Conservation (phyloP, 2,888 invertebrate species). For the Rhogogaster chlorosoma region DNA sequence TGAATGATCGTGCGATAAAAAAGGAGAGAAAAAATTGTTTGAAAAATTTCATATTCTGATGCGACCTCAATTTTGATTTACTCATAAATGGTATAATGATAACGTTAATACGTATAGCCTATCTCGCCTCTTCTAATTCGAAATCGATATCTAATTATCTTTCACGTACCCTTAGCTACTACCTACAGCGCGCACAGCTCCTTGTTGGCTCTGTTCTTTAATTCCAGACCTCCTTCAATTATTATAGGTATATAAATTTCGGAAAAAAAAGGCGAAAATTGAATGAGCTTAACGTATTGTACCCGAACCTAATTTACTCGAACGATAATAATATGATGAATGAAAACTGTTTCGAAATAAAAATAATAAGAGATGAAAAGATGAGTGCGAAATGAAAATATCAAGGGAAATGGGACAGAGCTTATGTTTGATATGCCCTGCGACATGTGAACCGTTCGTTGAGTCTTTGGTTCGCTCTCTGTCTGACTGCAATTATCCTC, state of each 20-base stretch:
- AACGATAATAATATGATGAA: not conserved
- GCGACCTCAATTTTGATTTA: slow-evolving; percentile 65
- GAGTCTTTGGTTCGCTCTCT: slow-evolving; percentile 61
- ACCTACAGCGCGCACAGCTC: slow-evolving; percentile 12
- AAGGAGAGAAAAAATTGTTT: slow-evolving; percentile 26
- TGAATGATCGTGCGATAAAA: not conserved
- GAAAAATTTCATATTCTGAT: slow-evolving; percentile 2
- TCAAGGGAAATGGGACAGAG: slow-evolving; percentile 7
- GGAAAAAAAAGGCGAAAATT: not conserved
- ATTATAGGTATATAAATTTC: not conserved
- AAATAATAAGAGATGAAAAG: not conserved
- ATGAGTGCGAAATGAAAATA: not conserved
- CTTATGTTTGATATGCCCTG: slow-evolving; percentile 36
- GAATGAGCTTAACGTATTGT: not conserved
- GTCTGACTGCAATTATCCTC: slow-evolving; percentile 63
- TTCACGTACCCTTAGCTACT: slow-evolving; percentile 53
- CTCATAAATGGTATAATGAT: slow-evolving; percentile 60
- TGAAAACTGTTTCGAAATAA: not conserved
- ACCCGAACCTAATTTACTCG: not conserved
- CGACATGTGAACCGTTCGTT: slow-evolving; percentile 33
- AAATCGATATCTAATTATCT: slow-evolving; percentile 75
- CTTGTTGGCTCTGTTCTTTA: slow-evolving; percentile 22
- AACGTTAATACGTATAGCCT: slow-evolving; percentile 67
- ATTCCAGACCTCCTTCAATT: not conserved
- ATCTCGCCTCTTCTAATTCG: slow-evolving; percentile 67